phyloP scores from a whole-genome alignment of 2,797 vertebrate genomes.

The Kryptolebias ocellatus region DNA sequence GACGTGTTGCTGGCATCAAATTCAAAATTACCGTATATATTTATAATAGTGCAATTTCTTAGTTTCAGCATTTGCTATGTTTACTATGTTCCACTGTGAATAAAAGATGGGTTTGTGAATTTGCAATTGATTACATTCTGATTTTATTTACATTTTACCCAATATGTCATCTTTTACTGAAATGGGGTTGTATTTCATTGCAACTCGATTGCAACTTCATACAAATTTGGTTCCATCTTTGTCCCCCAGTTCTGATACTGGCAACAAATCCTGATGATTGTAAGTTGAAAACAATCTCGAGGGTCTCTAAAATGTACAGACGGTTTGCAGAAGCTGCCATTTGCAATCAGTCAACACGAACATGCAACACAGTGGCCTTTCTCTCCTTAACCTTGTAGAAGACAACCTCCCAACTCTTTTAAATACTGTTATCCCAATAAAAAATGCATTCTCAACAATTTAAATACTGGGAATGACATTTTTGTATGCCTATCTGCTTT shows the following conservation, averaged over 20 bases:
- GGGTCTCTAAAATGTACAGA: background rate
- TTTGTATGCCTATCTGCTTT: slow-evolving; percentile 32
- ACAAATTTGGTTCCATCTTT: too few species aligned
- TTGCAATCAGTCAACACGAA: slow-evolving; percentile 23
- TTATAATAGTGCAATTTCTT: too few species aligned
- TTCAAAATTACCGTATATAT: too few species aligned
- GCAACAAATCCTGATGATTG: slow-evolving; percentile 20
- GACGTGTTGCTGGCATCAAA: too few species aligned
- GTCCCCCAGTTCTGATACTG: background rate
- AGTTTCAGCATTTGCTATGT: too few species aligned
- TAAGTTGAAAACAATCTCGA: background rate
- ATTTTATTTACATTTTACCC: too few species aligned
- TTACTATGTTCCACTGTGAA: too few species aligned
- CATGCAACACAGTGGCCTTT: slow-evolving; percentile 59
- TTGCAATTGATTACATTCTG: too few species aligned
- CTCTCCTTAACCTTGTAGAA: slow-evolving; percentile 35
- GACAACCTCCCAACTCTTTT: slow-evolving; percentile 11
- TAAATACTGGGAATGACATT: slow-evolving; percentile 20
- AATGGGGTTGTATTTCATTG: too few species aligned
- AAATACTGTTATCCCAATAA: slow-evolving; percentile 4
- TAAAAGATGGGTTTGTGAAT: too few species aligned
- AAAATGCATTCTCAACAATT: slow-evolving; percentile 6
- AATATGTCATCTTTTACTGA: too few species aligned
- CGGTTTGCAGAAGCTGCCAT: slow-evolving; percentile 6
- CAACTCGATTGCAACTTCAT: too few species aligned